Conservation (phyloP, 2,113 vertebrate species). For the Actinemys pallida region DNA sequence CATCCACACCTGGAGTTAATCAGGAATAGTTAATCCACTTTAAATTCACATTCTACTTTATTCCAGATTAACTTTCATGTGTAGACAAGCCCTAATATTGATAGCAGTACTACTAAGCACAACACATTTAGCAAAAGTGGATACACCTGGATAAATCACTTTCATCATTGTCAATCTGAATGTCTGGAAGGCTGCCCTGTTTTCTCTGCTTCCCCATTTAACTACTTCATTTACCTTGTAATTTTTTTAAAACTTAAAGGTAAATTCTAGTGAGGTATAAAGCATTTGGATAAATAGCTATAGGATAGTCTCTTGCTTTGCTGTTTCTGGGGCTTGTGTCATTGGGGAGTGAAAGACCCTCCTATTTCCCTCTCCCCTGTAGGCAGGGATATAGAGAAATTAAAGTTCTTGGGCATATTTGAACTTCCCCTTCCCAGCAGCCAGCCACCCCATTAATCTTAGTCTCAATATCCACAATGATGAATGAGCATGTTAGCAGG, state of each 20-base stretch:
- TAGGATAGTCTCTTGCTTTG: not conserved
- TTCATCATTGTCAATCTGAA: not conserved
- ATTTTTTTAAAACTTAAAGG: not conserved
- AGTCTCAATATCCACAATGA: not conserved
- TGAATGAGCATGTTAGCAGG: not conserved
- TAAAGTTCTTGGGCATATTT: slow-evolving; percentile 1
- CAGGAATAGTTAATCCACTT: not conserved
- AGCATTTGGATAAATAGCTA: not conserved
- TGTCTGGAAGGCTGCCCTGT: not conserved
- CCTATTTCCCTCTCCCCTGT: not conserved
- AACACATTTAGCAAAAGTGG: too few species aligned
- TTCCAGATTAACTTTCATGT: not conserved
- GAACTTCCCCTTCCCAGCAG: slow-evolving; percentile 6
- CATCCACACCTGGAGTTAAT: not conserved
- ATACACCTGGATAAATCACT: too few species aligned
- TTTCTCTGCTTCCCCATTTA: not conserved
- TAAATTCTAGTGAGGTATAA: not conserved
- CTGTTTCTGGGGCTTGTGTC: slow-evolving; percentile 4
- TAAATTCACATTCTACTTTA: not conserved
- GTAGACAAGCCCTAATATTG: not conserved
- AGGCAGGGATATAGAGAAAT: not conserved
- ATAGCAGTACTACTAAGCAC: too few species aligned
- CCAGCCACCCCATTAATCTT: not conserved
- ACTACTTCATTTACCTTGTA: not conserved
- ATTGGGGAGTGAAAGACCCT: not conserved